Evolutionary conservation across 2,113 vertebrate genomes (phyloP), one percentile per base, ranked within the genome.

Genomic region (Clarias macrocephalus): DNA sequence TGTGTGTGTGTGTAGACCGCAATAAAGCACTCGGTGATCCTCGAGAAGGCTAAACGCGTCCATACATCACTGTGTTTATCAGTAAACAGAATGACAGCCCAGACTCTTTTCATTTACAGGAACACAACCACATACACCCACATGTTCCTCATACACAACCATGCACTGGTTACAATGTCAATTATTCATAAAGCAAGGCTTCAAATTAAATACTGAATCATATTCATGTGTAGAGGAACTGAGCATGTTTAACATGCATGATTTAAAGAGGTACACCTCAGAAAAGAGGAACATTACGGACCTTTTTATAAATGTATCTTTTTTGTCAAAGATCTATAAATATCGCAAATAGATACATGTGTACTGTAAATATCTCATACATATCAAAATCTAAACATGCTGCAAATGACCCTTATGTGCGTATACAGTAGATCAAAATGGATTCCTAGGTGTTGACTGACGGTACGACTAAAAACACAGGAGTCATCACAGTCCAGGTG

Each of bases 181-280:
- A 89, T 84, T n/a, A 57, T 75, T 84, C 1, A 84, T 75, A 5
- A 84, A 63, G 3, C 21, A 52, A 42, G 23, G 2, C 5, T 19
- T 62, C 63, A 16, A 30, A 86, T 79, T 79, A 79, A 88, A 82
- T 66, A 63, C 57, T 83, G 37, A 83, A 86, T 54, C 60, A 66
- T 30, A 28, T 82, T 60, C 48, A 18, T 86, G 33, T 60, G 2
- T 10, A 62, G 19, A 59, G 68, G 16, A 76, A 85, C 18, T 62
- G 25, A 77, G 1, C 30, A 82, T 82, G 59, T 48, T 68, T 59
- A 60, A 56, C 48, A 66, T 23, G 75, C 18, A 23, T 57, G 25
- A 62, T 30, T 57, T 59, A 65, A 48, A 83, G 16, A n/a, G 16
- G 25, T 57, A 30, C 1, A 72, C 18, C 7, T 42, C 16, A 42